Percentiles rank a stretch among this genome's conserved stretches.
Evolutionary conservation across 1,140 invertebrate genomes (phyloP).

Genomic region (Charaxes varanes): DNA sequence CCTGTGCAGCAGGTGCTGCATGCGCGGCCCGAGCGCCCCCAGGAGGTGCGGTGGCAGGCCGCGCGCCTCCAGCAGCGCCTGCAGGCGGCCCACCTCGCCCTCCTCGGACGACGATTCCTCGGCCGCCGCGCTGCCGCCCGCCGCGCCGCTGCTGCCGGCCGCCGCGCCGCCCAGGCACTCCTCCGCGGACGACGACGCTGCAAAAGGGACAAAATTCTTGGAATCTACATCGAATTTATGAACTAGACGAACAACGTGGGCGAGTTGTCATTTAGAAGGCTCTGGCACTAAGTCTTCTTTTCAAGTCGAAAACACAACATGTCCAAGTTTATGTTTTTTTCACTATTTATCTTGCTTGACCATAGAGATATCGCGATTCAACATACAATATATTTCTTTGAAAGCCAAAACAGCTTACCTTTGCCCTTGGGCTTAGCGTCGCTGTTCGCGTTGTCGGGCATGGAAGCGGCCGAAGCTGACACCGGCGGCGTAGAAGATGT

Average conservation of each 20-base stretch:
- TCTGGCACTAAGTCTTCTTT: too few species aligned
- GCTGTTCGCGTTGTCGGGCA: constrained; percentile 60
- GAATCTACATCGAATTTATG: neutral
- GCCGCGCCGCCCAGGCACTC: constrained; percentile 39
- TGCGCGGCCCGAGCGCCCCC: constrained; percentile 94
- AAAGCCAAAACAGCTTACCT: constrained; percentile 29
- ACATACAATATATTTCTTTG: too few species aligned
- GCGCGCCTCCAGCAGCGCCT: constrained; percentile 93
- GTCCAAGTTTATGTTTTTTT: too few species aligned
- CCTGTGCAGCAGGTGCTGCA: constrained; percentile 97
- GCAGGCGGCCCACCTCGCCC: constrained; percentile 90
- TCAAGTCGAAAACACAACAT: too few species aligned
- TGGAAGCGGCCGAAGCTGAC: constrained; percentile 52
- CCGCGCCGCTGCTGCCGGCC: constrained; percentile 19
- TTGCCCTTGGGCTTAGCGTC: constrained; percentile 68
- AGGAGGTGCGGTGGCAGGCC: constrained; percentile 96
- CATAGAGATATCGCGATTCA: too few species aligned
- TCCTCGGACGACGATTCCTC: constrained; percentile 84
- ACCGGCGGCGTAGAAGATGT: constrained; percentile 67
- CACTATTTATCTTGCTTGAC: too few species aligned
- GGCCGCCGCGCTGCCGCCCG: constrained; percentile 31
- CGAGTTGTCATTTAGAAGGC: too few species aligned
- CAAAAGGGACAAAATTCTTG: neutral
- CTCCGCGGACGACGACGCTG: constrained; percentile 35
- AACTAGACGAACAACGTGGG: too few species aligned